Evolutionary conservation across 2,113 vertebrate species (phyloP).

Genomic region (Clarias macrocephalus): DNA sequence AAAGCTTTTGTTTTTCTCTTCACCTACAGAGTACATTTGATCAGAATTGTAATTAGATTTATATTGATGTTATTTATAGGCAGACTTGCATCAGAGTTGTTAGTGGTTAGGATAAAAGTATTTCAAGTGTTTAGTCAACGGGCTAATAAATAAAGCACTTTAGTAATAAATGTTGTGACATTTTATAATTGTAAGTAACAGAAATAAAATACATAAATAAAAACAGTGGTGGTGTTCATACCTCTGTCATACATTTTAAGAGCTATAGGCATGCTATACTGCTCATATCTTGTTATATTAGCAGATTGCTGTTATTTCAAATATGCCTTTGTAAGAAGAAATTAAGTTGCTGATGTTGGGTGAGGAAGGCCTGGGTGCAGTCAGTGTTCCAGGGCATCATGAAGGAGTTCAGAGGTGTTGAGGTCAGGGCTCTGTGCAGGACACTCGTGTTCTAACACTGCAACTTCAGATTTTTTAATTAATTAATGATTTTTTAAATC

Average conservation of each 20-base stretch:
- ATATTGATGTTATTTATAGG: neutral
- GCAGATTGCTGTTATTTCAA: neutral
- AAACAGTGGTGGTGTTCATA: neutral
- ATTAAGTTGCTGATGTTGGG: neutral
- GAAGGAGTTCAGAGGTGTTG: neutral
- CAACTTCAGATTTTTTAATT: neutral
- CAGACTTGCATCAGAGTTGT: neutral
- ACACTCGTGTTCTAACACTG: neutral
- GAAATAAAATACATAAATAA: neutral
- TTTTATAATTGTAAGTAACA: neutral
- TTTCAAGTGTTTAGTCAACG: neutral
- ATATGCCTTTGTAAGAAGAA: neutral
- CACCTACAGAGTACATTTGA: neutral
- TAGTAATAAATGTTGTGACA: neutral
- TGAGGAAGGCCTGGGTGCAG: neutral
- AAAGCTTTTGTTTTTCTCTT: neutral
- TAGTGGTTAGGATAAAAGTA: neutral
- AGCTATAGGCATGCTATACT: neutral
- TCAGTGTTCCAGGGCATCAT: neutral
- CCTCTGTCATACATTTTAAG: neutral
- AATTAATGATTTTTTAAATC: no score
- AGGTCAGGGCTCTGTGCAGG: neutral
- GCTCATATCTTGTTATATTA: neutral
- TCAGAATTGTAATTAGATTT: neutral
- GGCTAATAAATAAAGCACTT: neutral